Base-by-base conservation (phyloP, 2,888 invertebrate genomes). In the Lasioglossum vierecki region DNA sequence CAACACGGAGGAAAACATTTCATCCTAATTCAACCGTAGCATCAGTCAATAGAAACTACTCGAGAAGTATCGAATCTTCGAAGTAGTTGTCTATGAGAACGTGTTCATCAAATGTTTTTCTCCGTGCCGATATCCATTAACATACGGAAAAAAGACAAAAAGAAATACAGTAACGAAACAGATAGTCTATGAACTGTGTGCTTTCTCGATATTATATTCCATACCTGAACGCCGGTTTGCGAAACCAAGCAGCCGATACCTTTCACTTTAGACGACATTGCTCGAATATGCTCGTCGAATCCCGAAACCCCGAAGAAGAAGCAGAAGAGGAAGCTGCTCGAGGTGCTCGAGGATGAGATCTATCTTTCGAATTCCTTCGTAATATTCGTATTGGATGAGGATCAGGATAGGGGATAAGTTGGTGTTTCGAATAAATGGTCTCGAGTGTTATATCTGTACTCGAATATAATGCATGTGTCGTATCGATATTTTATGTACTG, bases 181-280 rank as follows among this genome's bases (percentile, higher is more conserved):
- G 44, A 72, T 86, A 83, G 80, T 85, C 66, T 76, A 79, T 78
- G 72, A 84, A 82, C 79, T 22, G 77, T 78, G 82, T 39, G 80
- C 71, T 87, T 71, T 76, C 84, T 76, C 81, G 84, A 81, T 80
- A 60, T 72, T 82, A 82, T 77, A 30, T 83, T 91, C 91, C 94
- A 94, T 94, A 95, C 94, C 94, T 94, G 93, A 90, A 89, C 88
- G 84, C 87, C 88, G 89, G 87, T 92, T 90, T 91, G 88, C 91
- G 89, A 93, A 92, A 92, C 89, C 91, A 91, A 91, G 89, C 85
- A 91, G 91, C 76, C 88, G 92, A 90, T 90, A 89, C 92, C 91
- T 90, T 91, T 88, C 89, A 86, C 80, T 86, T 89, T 88, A 90
- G 86, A 76, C 76, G 83, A 82, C 79, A 86, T 91, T 90, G 88